Conservation (phyloP, 2,797 vertebrate species). For the Mormyrus proboscirostris region DNA sequence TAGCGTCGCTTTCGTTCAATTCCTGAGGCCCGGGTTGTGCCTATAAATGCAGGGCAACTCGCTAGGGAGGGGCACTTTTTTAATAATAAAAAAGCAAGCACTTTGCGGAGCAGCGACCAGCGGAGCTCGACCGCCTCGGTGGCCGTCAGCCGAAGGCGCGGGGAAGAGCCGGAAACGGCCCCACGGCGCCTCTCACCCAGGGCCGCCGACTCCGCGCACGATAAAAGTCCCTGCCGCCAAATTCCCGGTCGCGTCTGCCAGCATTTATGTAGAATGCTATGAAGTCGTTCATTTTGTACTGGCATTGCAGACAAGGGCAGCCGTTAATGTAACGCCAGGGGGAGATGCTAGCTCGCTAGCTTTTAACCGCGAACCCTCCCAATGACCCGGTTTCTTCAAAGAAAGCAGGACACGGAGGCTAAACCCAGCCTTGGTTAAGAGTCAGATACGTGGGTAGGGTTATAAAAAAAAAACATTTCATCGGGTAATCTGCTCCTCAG, state of each 20-base stretch:
- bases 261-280: neutral
- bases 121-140: neutral
- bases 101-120: neutral
- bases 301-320: neutral
- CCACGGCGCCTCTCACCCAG: neutral
- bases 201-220: neutral
- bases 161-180: constrained; percentile 25
- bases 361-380: neutral
- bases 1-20: neutral
- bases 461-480: neutral
- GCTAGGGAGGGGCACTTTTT: neutral
- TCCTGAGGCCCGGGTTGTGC: neutral
- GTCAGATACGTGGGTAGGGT: neutral
- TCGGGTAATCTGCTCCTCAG: neutral
- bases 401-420: neutral
- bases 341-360: neutral
- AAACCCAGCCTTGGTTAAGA: neutral
- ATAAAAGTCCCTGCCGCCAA: neutral
- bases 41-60: neutral
- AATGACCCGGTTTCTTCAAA: constrained; percentile 17
- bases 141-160: neutral
- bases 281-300: neutral
- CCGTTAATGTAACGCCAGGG: neutral
- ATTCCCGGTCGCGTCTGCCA: neutral
- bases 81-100: neutral